A percentile compares a stretch with the other conserved stretches of the same genome.
Evolutionary conservation across 2,797 vertebrate species (phyloP).

Genomic region (Chrysocyon brachyurus): DNA sequence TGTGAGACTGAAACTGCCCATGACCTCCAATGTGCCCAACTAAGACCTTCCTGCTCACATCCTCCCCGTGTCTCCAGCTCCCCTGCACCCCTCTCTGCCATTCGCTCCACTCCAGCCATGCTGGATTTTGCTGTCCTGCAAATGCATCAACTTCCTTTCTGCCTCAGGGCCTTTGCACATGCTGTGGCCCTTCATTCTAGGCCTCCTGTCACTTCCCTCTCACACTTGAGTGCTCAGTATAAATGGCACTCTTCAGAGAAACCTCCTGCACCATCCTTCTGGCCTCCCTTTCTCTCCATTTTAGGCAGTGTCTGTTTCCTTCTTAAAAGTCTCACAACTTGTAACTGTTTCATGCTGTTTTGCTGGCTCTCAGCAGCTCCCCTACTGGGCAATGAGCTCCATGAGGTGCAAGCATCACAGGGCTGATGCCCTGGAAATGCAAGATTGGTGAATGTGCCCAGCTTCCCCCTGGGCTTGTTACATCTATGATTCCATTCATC

Average conservation of each 20-base stretch:
- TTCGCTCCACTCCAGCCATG: too few species aligned
- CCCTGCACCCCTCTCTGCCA: background rate
- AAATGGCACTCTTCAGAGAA: background rate
- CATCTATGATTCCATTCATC: background rate
- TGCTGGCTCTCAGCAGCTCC: background rate
- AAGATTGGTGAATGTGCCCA: background rate
- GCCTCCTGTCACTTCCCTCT: background rate
- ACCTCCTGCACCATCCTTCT: too few species aligned
- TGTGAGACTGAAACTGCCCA: background rate
- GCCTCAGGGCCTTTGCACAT: background rate
- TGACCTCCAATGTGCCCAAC: background rate
- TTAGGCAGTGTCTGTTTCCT: too few species aligned
- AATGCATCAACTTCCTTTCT: background rate
- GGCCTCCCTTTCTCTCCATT: background rate
- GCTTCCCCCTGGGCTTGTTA: background rate
- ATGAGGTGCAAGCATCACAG: fast-evolving
- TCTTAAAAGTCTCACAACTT: background rate
- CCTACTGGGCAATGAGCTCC: background rate
- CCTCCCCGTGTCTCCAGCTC: background rate
- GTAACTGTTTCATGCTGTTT: fast-evolving
- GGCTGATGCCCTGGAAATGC: too few species aligned
- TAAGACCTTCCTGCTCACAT: background rate
- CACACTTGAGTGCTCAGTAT: background rate
- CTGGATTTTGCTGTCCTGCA: too few species aligned
- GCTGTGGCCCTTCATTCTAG: background rate